Conservation (phyloP, 2,113 vertebrate genomes). For the Notothenia coriiceps region DNA sequence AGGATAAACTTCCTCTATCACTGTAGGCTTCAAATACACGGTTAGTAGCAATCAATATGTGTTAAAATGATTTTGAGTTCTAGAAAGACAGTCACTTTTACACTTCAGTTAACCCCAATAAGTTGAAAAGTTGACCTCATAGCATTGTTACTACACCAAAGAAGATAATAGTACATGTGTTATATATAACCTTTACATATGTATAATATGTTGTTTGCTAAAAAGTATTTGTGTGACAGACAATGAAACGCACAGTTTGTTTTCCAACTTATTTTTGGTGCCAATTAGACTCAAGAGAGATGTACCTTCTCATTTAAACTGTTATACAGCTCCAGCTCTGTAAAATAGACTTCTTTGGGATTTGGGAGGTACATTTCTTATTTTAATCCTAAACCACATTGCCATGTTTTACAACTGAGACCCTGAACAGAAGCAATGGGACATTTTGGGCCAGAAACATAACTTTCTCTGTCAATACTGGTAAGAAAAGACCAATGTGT, state of each 20-base stretch:
- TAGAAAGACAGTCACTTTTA: too few relatives aligned
- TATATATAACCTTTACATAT: too few relatives aligned
- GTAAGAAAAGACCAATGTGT: too few relatives aligned
- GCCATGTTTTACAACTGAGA: not conserved
- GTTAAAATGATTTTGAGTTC: too few relatives aligned
- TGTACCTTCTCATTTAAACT: not conserved
- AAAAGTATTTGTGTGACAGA: too few relatives aligned
- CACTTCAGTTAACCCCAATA: too few relatives aligned
- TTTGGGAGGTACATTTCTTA: not conserved
- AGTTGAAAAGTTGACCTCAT: not conserved
- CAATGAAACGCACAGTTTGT: not conserved
- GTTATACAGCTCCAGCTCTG: not conserved
- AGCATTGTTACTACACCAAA: not conserved
- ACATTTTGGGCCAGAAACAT: not conserved
- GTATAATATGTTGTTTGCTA: too few relatives aligned
- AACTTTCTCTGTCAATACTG: too few relatives aligned
- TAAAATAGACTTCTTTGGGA: conserved; percentile 3
- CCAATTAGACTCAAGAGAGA: not conserved
- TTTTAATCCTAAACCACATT: not conserved
- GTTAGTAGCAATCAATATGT: too few relatives aligned
- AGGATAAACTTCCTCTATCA: too few relatives aligned
- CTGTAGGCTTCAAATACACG: too few relatives aligned
- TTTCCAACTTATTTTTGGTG: not conserved
- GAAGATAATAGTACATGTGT: not conserved
- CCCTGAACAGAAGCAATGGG: not conserved